Conservation (phyloP, 2,797 vertebrate species). For the Mormyrops attenuatus region DNA sequence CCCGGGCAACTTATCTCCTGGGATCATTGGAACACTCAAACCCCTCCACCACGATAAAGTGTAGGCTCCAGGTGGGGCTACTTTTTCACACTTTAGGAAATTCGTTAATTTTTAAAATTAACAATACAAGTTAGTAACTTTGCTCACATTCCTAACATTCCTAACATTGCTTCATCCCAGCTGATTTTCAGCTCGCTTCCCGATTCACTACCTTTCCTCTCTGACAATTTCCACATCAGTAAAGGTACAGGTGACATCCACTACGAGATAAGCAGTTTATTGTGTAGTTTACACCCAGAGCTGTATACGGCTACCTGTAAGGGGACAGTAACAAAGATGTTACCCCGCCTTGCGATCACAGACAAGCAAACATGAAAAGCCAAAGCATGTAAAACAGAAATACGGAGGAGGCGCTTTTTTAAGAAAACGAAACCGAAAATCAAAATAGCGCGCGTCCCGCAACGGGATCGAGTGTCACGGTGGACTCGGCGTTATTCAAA, state of each 20-base stretch:
- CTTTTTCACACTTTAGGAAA: background rate
- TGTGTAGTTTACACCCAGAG: background rate
- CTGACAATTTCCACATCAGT: background rate
- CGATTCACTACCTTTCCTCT: background rate
- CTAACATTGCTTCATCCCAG: background rate
- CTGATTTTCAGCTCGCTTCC: background rate
- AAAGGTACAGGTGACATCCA: background rate
- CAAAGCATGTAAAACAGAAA: background rate
- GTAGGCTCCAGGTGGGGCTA: too few relatives aligned
- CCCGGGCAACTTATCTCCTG: too few relatives aligned
- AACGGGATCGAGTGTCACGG: background rate
- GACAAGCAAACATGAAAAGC: background rate
- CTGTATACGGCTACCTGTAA: background rate
- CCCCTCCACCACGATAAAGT: too few relatives aligned
- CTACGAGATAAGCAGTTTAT: background rate
- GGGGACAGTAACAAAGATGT: background rate
- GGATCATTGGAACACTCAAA: too few relatives aligned
- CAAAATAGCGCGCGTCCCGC: background rate
- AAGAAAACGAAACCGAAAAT: background rate
- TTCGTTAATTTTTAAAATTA: background rate
- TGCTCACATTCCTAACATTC: background rate
- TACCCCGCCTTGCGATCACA: too few relatives aligned
- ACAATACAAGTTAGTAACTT: background rate
- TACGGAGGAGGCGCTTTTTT: background rate
- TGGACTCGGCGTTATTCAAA: background rate